phyloP scores from a whole-genome alignment of 2,797 vertebrate genomes.

The Eidolon dupreanum region DNA sequence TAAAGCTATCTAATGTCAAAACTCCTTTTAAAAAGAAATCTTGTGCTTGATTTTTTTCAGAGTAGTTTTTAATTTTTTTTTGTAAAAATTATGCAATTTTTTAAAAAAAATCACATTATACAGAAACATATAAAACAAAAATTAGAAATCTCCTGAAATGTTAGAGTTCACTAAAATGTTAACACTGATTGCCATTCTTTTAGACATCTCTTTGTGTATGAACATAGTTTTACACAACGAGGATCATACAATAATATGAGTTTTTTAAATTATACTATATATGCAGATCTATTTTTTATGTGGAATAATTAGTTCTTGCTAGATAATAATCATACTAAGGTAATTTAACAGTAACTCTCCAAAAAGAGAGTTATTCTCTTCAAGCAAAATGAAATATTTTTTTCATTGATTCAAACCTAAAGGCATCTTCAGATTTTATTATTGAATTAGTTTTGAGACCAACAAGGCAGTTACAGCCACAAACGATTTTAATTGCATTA shows the following conservation, averaged over 20 bases:
- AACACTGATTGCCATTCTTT: slow-evolving; percentile 17
- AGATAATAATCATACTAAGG: slow-evolving; percentile 11
- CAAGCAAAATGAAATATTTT: slow-evolving; percentile 16
- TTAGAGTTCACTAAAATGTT: slow-evolving; percentile 36
- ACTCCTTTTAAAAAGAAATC: slow-evolving; percentile 43
- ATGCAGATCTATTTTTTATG: slow-evolving; percentile 40
- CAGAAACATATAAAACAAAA: slow-evolving; percentile 22
- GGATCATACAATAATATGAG: not conserved
- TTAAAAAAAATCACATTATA: not conserved
- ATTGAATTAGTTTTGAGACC: slow-evolving; percentile 8
- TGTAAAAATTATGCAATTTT: not conserved
- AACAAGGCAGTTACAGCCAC: not conserved
- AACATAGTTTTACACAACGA: not conserved
- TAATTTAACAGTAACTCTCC: slow-evolving; percentile 16
- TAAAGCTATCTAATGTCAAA: not conserved
- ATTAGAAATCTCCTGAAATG: not conserved
- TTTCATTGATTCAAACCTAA: slow-evolving; percentile 34
- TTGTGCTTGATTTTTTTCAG: slow-evolving; percentile 41
- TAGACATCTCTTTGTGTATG: not conserved
- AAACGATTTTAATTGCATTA: not conserved
- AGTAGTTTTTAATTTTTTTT: slow-evolving; percentile 33
- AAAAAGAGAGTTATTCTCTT: not conserved
- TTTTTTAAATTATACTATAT: not conserved
- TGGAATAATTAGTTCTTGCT: slow-evolving; percentile 27
- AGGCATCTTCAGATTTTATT: not conserved